phyloP scores from a whole-genome alignment of 2,797 vertebrate genomes.

The Malurus splendens region DNA sequence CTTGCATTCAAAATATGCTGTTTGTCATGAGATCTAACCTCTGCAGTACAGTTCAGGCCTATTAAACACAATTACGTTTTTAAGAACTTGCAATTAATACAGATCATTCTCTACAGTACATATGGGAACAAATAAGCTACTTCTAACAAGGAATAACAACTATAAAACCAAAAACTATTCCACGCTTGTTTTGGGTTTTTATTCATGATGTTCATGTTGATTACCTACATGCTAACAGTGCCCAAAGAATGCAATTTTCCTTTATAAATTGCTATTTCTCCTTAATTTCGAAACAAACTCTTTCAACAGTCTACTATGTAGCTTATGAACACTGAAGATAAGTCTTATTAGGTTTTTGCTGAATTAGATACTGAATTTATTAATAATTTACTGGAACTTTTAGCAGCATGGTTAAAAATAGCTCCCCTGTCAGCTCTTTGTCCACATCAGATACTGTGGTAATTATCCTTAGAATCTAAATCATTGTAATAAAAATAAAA shows the following conservation, averaged over 20 bases:
- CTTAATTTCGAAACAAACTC: not conserved
- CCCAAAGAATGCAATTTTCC: not conserved
- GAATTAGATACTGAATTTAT: conserved; percentile 21
- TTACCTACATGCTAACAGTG: not conserved
- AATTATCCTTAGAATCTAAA: not conserved
- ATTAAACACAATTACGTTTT: not conserved
- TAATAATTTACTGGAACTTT: conserved; percentile 34
- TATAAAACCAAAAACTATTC: not conserved
- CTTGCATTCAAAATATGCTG: not conserved
- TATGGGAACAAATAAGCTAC: not conserved
- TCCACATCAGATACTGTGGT: not conserved
- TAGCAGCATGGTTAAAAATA: conserved; percentile 19
- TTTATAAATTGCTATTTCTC: not conserved
- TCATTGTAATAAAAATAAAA: not conserved
- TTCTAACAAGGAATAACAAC: not conserved
- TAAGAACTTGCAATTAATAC: not conserved
- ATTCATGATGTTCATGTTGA: not conserved
- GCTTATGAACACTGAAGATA: not conserved
- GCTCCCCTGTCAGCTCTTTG: not conserved
- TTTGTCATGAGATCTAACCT: not conserved
- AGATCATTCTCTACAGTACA: not conserved
- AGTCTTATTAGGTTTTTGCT: not conserved
- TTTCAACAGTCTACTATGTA: not conserved
- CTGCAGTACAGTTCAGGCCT: not conserved
- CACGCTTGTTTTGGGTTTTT: not conserved